Percentiles rank a stretch among this genome's conserved stretches.
Evolutionary conservation across 2,888 invertebrate species (phyloP).

Genomic region (Entomobrya multifasciata): DNA sequence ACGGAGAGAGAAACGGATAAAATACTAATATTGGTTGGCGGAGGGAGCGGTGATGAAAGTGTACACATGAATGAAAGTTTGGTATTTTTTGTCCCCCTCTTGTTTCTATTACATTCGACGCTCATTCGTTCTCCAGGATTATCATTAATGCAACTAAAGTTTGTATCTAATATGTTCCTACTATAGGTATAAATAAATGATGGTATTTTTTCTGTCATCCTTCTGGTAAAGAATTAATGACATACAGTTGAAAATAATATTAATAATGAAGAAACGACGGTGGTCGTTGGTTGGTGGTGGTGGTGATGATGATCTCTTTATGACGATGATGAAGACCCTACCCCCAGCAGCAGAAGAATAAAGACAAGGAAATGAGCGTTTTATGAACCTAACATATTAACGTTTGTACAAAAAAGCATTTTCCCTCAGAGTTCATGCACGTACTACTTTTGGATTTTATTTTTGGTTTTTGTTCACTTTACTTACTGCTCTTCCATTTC

Average conservation of each 20-base stretch:
- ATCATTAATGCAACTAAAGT: slow-evolving; percentile 1
- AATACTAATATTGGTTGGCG: not conserved
- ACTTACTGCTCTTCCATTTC: not conserved
- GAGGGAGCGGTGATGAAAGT: not conserved
- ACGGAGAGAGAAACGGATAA: not conserved
- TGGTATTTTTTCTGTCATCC: slow-evolving; percentile 27
- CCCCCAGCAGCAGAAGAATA: slow-evolving; percentile 28
- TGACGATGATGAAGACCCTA: slow-evolving; percentile 24
- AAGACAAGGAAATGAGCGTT: slow-evolving; percentile 47
- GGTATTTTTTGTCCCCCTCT: slow-evolving; percentile 5
- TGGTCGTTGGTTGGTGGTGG: slow-evolving; percentile 40
- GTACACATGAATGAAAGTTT: slow-evolving; percentile 6
- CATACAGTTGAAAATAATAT: slow-evolving; percentile 50
- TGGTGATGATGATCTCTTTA: slow-evolving; percentile 59
- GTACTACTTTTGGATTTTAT: slow-evolving; percentile 2
- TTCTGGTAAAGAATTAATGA: slow-evolving; percentile 44
- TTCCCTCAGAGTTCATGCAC: not conserved
- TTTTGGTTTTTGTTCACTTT: slow-evolving; percentile 9
- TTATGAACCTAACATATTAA: not conserved
- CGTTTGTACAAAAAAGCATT: not conserved
- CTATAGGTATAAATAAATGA: slow-evolving; percentile 36
- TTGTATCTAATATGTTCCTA: not conserved
- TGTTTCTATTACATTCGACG: not conserved
- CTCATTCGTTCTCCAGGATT: not conserved
- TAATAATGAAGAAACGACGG: slow-evolving; percentile 50